phyloP scores from a whole-genome alignment of 2,797 vertebrate genomes.

The Phrynocephalus vlangalii region DNA sequence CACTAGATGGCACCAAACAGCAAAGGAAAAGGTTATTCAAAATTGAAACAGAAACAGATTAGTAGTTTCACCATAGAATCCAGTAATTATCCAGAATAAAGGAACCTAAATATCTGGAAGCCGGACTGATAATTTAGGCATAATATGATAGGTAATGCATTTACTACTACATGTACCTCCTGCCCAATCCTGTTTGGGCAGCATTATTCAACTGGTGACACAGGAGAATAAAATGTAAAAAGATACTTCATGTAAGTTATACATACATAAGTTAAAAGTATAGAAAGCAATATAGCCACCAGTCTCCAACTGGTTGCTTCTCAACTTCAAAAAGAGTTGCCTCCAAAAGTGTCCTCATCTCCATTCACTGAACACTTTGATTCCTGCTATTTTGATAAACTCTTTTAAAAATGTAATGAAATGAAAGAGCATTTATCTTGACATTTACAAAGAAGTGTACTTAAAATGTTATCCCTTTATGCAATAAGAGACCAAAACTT shows the following conservation, averaged over 20 bases:
- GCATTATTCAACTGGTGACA: background rate
- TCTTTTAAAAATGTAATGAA: background rate
- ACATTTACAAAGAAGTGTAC: background rate
- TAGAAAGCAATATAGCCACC: background rate
- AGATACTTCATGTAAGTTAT: background rate
- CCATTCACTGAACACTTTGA: background rate
- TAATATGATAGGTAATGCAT: background rate
- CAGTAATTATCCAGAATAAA: background rate
- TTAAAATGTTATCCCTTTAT: background rate
- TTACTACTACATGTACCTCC: background rate
- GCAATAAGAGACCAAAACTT: background rate
- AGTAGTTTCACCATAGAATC: background rate
- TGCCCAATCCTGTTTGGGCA: background rate
- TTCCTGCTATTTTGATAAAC: background rate
- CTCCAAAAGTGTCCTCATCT: no score
- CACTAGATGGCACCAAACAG: slow-evolving; percentile 43
- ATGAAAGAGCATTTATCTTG: background rate
- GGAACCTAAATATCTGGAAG: no score
- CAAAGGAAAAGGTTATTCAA: slow-evolving; percentile 3
- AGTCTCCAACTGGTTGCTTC: background rate
- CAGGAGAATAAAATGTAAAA: background rate
- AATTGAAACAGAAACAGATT: background rate
- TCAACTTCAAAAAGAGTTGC: background rate
- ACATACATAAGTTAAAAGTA: background rate
- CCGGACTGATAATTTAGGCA: no score